Base-by-base conservation (phyloP, 2,113 vertebrate species). In the Oryzias woworae region DNA sequence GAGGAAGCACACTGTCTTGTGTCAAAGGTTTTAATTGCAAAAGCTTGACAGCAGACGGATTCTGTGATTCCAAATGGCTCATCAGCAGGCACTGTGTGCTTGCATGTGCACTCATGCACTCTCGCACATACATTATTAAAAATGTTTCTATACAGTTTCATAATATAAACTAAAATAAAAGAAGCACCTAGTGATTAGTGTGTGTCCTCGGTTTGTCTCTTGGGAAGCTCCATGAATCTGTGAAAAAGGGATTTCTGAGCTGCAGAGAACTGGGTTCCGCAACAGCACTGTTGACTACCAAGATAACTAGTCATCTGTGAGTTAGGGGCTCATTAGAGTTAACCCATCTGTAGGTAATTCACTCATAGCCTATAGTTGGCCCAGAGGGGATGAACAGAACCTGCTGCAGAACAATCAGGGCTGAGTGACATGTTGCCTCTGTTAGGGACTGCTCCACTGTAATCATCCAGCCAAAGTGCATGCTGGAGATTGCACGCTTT, bases 221-320 rank as follows among this genome's bases (percentile, higher is more conserved):
- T 55, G 69, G 82, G 79, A 83, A 83, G 87, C 87, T 89, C 88
- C 85, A 60, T 57, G 80, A 87, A 82, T 89, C 86, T 78, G 81
- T 52, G 71, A 66, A 89, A 88, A 84, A 77, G 52, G 36, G 36
- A 74, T 84, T 80, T 85, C 75, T 87, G 86, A 90, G 78, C 81
- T 84, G 89, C 90, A 90, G 83, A 90, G 87, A 91, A 81, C 89
- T 88, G 89, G 90, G 83, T 84, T 90, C 85, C 87, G 81, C 80
- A 84, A 54, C 57, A 72, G 82, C 73, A 73, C 67, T 73, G 48
- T 80, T 72, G 79, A 75, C 84, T 75, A 71, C 73, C 60, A 49
- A 80, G 55, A 64, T 73, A 71, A 70, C 71, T 74, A n/a, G 65
- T 75, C 43, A 45, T 78, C 58, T 69, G 52, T 50, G 57, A 44